Evolutionary conservation across 2,113 vertebrate genomes (phyloP), one percentile per base, ranked within the genome.

Genomic region (Potamarius usumacintae): DNA sequence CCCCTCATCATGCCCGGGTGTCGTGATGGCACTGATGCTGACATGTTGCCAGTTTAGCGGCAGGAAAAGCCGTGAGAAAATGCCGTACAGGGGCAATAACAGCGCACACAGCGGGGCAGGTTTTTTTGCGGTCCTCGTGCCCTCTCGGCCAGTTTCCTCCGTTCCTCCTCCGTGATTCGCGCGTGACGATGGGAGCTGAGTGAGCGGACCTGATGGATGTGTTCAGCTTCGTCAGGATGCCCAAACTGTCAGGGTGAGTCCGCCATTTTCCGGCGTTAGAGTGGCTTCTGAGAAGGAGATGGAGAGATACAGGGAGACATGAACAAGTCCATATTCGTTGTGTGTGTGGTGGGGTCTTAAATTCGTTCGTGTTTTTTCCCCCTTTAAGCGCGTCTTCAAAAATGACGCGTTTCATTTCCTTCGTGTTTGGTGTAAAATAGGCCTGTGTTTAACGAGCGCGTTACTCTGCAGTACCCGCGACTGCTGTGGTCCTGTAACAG

Each of bases 201-300:
- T 83, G 48, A 83, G 82, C 65, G 83, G 83, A 84, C 53, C 67
- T 84, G 83, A 85, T 85, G 83, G 83, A 85, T 55, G 83, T 74
- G 55, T 85, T 85, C 83, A 74, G 83, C 53, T 85, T 85, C 83
- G 83, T 84, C 53, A 85, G 83, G 69, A 85, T 85, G 83, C 83
- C 83, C 69, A 85, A 74, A 27, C 83, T 85, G 55, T 72, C 83
- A 60, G 83, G 83, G 83, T 85, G 69, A 85, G 83, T 85, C 79
- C 79, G 79, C 79, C 79, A 82, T 81, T 42, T 82, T 42, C 30
- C 55, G 15, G 12, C 15, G 52, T 22, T 74, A 17, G 0, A 34
- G 11, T 6, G 69, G 7, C 69, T 71, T n/a, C 17, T 48, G 42
- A 3, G 9, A 22, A 42, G 58, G 5, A 63, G 62, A 65, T 63